Base-by-base conservation (phyloP, 2,113 vertebrate genomes). In the Ondatra zibethicus region DNA sequence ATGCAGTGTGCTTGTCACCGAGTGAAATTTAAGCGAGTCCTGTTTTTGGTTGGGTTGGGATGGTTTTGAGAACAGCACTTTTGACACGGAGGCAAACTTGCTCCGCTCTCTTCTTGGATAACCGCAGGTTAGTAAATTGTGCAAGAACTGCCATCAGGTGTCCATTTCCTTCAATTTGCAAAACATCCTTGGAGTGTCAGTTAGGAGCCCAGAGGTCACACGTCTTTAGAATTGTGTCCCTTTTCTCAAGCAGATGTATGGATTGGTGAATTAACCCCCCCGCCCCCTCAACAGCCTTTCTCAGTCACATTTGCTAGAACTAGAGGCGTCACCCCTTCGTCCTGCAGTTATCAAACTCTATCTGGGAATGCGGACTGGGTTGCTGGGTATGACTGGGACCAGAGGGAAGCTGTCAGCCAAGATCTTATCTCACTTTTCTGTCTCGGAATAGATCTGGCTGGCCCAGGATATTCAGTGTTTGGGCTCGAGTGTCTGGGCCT, bases 381-480 rank as follows among this genome's bases (percentile, higher is more conserved):
- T 96, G 42, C 85, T 82, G 86, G 89, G 39, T 16, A 19, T 25
- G 47, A 52, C 61, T 58, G 68, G 70, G 86, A 82, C 89, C 77
- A 66, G 50, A 77, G 36, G 36, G 68, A 88, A 70, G 73, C 92
- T 94, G 68, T 29, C n/a, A 85, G 97, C 93, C 61, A 58, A 77
- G 88, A 82, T 92, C 90, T 85, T 89, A 90, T 90, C 89, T 94
- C 13, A 78, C 63, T 88, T 94, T 84, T 96, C 97, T 92, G 58
- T 94, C 95, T 86, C 39, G 31, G 93, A 88, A 85, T 91, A 97
- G 95, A 93, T 73, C 80, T 92, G 80, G 33, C 88, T 39, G 47
- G 73, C 84, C 70, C 92, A 29, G 84, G 89, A 88, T 50, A 13
- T 50, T 50, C 78, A 82, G 50, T 75, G 68, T 87, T 88, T 93